Percentiles rank a stretch among this genome's conserved stretches.
phyloP scores from a whole-genome alignment of 2,888 invertebrate species.

The Amphipyra berbera region DNA sequence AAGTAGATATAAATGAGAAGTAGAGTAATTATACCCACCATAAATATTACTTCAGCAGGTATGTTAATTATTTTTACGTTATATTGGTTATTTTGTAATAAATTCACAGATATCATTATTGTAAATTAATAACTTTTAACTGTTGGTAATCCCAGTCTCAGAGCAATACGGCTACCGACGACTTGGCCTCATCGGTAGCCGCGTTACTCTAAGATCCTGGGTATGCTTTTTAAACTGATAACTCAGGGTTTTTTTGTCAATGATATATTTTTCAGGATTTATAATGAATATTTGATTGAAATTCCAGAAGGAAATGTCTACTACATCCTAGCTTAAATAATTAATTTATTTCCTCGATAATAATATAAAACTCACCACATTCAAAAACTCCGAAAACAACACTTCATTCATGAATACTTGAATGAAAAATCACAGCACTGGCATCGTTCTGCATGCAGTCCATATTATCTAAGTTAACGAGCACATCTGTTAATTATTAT shows the following conservation, averaged over 20 bases:
- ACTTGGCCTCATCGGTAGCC: no score
- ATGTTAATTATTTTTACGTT: neutral
- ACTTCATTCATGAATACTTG: constrained; percentile 29
- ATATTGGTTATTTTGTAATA: constrained; percentile 1
- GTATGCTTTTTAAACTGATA: no score
- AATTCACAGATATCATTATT: neutral
- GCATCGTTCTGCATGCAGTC: constrained; percentile 25
- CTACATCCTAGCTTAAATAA: no score
- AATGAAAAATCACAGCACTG: constrained; percentile 44
- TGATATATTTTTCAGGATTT: no score
- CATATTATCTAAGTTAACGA: constrained; percentile 30
- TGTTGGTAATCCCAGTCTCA: no score
- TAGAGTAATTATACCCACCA: constrained; percentile 23
- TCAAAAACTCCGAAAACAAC: constrained; percentile 24
- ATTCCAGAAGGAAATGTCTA: no score
- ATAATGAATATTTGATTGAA: no score
- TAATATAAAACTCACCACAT: constrained; percentile 42
- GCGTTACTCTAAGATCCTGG: no score
- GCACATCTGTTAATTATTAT: constrained; percentile 41
- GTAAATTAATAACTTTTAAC: no score
- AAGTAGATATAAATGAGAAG: constrained; percentile 3
- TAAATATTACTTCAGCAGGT: neutral
- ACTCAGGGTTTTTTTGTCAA: no score
- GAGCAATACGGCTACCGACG: no score
- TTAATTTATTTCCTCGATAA: no score